phyloP scores from a whole-genome alignment of 2,113 vertebrate genomes.

The Grus americana region DNA sequence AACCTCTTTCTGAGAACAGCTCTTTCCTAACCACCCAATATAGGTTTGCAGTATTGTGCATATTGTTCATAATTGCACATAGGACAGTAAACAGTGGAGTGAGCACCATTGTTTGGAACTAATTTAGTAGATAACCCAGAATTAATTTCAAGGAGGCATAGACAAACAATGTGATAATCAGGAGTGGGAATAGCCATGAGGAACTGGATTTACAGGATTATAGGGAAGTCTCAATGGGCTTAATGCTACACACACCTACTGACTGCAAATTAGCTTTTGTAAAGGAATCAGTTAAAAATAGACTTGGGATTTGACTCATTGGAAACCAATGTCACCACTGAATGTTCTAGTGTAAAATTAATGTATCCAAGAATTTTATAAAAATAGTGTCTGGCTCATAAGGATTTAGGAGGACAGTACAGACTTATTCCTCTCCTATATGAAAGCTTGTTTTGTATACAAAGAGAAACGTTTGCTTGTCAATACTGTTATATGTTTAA shows the following conservation, averaged over 20 bases:
- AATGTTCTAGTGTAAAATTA: background rate
- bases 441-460: background rate
- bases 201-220: background rate
- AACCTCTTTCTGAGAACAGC: background rate
- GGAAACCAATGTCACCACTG: background rate
- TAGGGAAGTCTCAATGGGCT: background rate
- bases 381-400: background rate
- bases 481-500: background rate
- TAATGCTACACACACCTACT: background rate
- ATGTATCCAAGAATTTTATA: background rate
- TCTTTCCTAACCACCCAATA: background rate
- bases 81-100: background rate
- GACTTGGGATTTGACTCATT: background rate
- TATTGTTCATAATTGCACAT: background rate
- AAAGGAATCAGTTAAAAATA: conserved; percentile 14
- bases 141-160: background rate
- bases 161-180: background rate
- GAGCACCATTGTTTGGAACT: background rate
- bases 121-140: background rate
- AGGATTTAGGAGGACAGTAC: background rate
- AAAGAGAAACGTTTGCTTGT: conserved; percentile 4
- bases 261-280: background rate
- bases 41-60: background rate
- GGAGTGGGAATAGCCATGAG: background rate
- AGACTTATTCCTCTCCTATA: background rate